Percentiles rank a stretch among this genome's conserved stretches.
These are phyloP conservation scores for Oryzias woworae DNA, from an alignment of 2,113 vertebrate genomes.

Conservation along the genomic window DNA sequence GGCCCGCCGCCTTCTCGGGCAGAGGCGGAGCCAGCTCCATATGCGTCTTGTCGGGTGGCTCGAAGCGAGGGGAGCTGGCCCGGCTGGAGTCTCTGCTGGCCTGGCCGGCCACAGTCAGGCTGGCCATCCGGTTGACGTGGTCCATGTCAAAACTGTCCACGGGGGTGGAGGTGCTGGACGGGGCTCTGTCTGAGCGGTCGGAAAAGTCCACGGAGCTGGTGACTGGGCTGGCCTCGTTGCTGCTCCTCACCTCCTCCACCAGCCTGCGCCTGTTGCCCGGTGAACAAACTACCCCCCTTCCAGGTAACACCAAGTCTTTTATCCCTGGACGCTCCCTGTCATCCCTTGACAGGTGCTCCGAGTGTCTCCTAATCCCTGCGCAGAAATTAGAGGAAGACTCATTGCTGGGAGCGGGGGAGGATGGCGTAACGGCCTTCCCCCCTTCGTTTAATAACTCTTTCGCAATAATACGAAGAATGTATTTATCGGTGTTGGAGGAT, in stretches of 20 bases:
- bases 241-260: constrained; percentile 84
- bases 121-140: constrained; percentile 61
- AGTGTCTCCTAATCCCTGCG: constrained; percentile 79
- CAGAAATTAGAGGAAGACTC: constrained; percentile 57
- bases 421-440: constrained; percentile 41
- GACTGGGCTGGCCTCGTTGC: constrained; percentile 75
- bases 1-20: constrained; percentile 33
- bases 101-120: constrained; percentile 65
- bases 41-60: constrained; percentile 59
- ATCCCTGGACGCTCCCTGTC: constrained; percentile 54
- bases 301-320: constrained; percentile 82
- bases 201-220: constrained; percentile 79
- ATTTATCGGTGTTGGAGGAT: constrained; percentile 90
- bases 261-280: constrained; percentile 78
- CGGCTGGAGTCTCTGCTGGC: constrained; percentile 67
- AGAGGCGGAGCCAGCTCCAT: constrained; percentile 48
- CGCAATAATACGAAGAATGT: constrained; percentile 79
- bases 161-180: constrained; percentile 66
- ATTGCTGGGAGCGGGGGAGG: constrained; percentile 36
- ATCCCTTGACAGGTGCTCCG: constrained; percentile 72
- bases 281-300: constrained; percentile 62
- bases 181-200: constrained; percentile 76
- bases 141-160: constrained; percentile 73
- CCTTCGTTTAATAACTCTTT: constrained; percentile 80
- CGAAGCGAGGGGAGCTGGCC: constrained; percentile 73